Percentiles rank a stretch among this genome's conserved stretches.
phyloP scores from a whole-genome alignment of 2,113 vertebrate genomes.

The Centropus unirufus region DNA sequence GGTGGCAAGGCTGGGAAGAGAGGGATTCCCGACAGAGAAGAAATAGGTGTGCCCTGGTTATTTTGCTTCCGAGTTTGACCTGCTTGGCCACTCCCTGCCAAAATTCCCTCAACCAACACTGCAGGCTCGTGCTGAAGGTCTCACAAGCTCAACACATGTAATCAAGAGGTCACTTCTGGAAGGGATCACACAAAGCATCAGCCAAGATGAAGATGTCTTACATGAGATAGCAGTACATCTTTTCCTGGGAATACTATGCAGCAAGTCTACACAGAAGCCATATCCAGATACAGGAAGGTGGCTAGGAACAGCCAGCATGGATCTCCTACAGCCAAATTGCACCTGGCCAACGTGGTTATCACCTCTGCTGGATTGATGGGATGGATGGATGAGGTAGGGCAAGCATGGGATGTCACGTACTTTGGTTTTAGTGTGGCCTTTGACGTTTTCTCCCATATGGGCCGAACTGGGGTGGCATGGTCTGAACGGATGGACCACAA shows the following conservation, averaged over 20 bases:
- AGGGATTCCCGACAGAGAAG: rapidly evolving
- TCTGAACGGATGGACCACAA: background rate
- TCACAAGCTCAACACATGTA: background rate
- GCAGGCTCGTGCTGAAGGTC: background rate
- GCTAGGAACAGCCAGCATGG: background rate
- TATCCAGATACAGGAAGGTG: background rate
- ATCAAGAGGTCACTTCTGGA: background rate
- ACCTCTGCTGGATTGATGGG: background rate
- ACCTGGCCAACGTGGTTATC: background rate
- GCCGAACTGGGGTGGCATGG: background rate
- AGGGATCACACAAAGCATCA: background rate
- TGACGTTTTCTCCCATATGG: background rate
- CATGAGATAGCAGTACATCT: background rate
- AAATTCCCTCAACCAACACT: background rate
- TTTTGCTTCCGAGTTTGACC: background rate
- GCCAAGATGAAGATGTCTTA: background rate
- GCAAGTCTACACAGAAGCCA: background rate
- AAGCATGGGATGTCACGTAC: background rate
- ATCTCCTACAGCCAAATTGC: background rate
- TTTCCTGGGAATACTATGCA: background rate
- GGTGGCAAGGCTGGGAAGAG: background rate
- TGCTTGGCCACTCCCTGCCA: background rate
- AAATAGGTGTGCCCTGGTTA: background rate
- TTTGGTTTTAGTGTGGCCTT: background rate
- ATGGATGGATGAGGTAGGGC: background rate